Percentiles rank a stretch among this genome's conserved stretches.
phyloP scores from a whole-genome alignment of 2,888 invertebrate genomes.

The Tenthredo mesomela region DNA sequence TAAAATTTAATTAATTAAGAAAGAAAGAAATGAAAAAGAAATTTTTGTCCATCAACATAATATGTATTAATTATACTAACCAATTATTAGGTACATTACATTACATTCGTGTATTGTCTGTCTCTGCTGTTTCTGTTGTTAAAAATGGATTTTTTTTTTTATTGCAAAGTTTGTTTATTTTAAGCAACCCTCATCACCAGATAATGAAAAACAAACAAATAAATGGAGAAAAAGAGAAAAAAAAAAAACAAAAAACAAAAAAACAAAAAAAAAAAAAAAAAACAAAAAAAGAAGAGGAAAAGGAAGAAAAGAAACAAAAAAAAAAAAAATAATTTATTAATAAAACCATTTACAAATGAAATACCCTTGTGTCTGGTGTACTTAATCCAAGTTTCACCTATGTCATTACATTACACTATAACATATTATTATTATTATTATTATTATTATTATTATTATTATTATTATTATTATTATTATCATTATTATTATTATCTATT shows the following conservation, averaged over 20 bases:
- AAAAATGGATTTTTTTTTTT: constrained; percentile 75
- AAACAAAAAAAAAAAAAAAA: constrained; percentile 5
- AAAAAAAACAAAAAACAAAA: neutral
- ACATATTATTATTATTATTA: constrained; percentile 17
- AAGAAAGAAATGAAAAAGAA: constrained; percentile 41
- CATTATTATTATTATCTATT: constrained; percentile 1
- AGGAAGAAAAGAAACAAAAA: neutral
- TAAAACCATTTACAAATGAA: constrained; percentile 77
- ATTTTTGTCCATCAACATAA: constrained; percentile 67
- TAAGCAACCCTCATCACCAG: constrained; percentile 74
- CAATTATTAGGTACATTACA: constrained; percentile 59
- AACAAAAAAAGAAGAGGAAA: neutral
- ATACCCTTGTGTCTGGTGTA: constrained; percentile 61
- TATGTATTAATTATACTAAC: constrained; percentile 58
- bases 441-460: constrained; percentile 23
- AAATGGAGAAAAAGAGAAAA: neutral
- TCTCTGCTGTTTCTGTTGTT: constrained; percentile 68
- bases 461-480: constrained; percentile 20
- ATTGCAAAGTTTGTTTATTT: constrained; percentile 76
- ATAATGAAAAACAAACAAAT: constrained; percentile 65
- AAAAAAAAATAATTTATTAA: constrained; percentile 73
- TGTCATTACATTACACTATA: neutral
- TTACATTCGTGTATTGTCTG: constrained; percentile 72
- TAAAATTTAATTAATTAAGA: neutral
- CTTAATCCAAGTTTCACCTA: constrained; percentile 41